Base-by-base conservation (phyloP, 1,140 invertebrate genomes). In the Camponotus floridanus region DNA sequence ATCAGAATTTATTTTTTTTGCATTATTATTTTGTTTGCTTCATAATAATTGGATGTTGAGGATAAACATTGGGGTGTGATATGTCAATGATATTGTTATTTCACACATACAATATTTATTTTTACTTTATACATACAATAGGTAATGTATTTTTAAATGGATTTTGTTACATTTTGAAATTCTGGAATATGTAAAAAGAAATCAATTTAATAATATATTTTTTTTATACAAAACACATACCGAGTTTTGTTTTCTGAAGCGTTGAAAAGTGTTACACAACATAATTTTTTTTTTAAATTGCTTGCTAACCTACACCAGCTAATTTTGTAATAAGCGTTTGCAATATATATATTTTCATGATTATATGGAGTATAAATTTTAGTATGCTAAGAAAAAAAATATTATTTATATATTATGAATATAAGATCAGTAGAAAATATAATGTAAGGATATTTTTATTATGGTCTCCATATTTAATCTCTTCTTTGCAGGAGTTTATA, bases 351-450 rank as follows among this genome's bases (percentile, higher is more conserved):
- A 7, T 61, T 73, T 81, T 21, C 45, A 55, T 73, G 9, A 59
- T 62, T 42, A 71, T n/a, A 45, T 42, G 48, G 33, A 83, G 0
- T 81, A 61, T 48, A 61, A 62, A 11, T 48, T 74, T 74, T 33
- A 61, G 13, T 51, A 18, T 81, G 2, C 18, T 83, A 3, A 8
- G 42, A 45, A 48, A 15, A n/a, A 18, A 26, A 26, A 65, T 55
- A 79, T 67, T 67, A 80, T 3, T 3, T 31, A n/a, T 57, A 18
- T 73, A 8, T 70, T 71, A 70, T 39, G 26, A 68, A 42, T 74
- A 33, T 87, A 71, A 89, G 74, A 85, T 76, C 11, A 73, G 64
- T 86, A 89, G 79, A 87, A 18, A 51, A 87, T 83, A 85, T 84
- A 68, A 89, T 84, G 61, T 59, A 61, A 74, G 39, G 5, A 67